Evolutionary conservation across 2,797 vertebrate species (phyloP).

Genomic region (Rhyacichthys aspro): DNA sequence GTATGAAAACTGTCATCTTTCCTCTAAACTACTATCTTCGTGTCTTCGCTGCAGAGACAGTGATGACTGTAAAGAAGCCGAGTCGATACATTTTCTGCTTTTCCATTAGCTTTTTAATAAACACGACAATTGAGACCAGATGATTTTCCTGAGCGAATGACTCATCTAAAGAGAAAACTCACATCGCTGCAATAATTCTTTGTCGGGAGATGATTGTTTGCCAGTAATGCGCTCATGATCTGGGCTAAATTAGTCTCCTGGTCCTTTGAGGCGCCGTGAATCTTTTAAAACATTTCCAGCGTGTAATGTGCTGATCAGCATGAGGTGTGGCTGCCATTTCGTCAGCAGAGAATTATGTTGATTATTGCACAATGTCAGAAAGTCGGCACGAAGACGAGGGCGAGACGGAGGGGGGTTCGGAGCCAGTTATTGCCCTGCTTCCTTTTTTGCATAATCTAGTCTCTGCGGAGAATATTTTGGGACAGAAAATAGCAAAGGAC

Average conservation of each 20-base stretch:
- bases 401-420: constrained; percentile 12
- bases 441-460: constrained; percentile 22
- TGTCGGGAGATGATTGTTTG: constrained; percentile 28
- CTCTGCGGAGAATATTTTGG: constrained; percentile 31
- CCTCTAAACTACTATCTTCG: constrained; percentile 14
- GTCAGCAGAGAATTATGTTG: constrained; percentile 68
- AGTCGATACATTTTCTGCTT: constrained; percentile 21
- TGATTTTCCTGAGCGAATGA: constrained; percentile 38
- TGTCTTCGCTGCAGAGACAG: constrained; percentile 16
- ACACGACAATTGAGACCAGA: constrained; percentile 40
- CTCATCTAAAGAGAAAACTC: constrained; percentile 40
- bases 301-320: constrained; percentile 68
- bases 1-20: constrained; percentile 22
- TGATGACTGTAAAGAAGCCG: constrained; percentile 9
- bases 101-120: constrained; percentile 39
- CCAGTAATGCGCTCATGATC: constrained; percentile 38
- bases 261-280: constrained; percentile 39
- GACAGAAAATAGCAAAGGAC: constrained; percentile 34
- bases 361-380: constrained; percentile 65
- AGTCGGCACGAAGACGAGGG: constrained; percentile 12
- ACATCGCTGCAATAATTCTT: constrained; percentile 40
- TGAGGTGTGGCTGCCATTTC: constrained; percentile 62
- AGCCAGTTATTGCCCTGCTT: constrained; percentile 34
- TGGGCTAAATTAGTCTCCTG: constrained; percentile 57
- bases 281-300: constrained; percentile 57